phyloP scores from a whole-genome alignment of 1,140 invertebrate genomes.

The Euglossa dilemma region DNA sequence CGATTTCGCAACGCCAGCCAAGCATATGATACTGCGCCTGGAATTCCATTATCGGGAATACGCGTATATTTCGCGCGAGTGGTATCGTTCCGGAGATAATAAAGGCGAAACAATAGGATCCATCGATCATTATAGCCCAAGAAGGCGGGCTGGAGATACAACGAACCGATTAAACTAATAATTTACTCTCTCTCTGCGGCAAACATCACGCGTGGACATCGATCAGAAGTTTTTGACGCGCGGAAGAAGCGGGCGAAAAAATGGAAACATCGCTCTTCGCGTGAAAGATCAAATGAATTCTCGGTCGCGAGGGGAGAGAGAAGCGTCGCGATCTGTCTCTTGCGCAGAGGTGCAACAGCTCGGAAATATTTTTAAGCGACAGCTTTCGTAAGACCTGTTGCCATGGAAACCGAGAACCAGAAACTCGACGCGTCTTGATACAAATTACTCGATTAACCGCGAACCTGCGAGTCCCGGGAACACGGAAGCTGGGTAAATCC shows the following conservation, averaged over 20 bases:
- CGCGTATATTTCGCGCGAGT: too few relatives aligned
- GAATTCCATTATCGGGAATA: neutral
- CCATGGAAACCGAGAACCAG: neutral
- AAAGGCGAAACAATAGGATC: neutral
- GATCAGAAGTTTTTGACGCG: slow-evolving; percentile 28
- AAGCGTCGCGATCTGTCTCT: neutral
- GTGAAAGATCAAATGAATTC: slow-evolving; percentile 50
- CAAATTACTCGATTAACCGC: neutral
- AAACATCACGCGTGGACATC: slow-evolving; percentile 20
- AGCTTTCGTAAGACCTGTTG: neutral
- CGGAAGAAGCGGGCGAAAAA: neutral
- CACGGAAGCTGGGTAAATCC: too few relatives aligned
- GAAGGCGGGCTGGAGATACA: neutral
- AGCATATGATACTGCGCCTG: neutral
- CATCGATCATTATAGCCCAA: slow-evolving; percentile 17
- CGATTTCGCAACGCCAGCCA: too few relatives aligned
- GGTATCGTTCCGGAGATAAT: neutral
- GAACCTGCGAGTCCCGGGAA: too few relatives aligned
- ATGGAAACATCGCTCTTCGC: neutral
- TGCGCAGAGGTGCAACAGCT: neutral
- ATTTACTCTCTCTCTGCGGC: slow-evolving; percentile 16
- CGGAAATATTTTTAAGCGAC: neutral
- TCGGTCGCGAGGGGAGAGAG: neutral
- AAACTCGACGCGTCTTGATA: neutral
- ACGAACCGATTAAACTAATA: slow-evolving; percentile 10